Evolutionary conservation across 92 coral and sea anemone genomes (phyloP).

Genomic region (Desmophyllum pertusum): DNA sequence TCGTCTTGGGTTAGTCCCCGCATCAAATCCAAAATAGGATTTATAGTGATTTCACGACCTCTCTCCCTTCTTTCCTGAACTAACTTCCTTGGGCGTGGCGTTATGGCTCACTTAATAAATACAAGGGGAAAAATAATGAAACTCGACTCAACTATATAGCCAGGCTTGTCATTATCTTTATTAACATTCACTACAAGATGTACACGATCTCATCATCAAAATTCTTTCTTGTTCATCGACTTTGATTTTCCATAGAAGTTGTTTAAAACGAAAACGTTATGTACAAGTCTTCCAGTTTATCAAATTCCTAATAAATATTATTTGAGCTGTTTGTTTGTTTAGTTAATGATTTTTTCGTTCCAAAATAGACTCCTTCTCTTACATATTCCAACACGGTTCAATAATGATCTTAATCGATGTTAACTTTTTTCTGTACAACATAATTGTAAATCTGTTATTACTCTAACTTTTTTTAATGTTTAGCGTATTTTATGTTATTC

Average conservation of each 20-base stretch:
- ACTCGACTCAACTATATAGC: neutral
- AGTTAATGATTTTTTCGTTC: neutral
- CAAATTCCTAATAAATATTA: slow-evolving; percentile 12
- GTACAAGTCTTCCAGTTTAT: slow-evolving; percentile 11
- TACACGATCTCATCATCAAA: neutral
- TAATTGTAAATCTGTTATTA: neutral
- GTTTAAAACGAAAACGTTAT: neutral
- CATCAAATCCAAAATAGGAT: too few relatives aligned
- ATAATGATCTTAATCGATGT: neutral
- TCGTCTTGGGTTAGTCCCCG: too few relatives aligned
- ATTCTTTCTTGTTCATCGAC: neutral
- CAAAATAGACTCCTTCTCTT: slow-evolving; percentile 11
- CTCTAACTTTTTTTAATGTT: neutral
- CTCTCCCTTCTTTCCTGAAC: too few relatives aligned
- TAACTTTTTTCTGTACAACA: neutral
- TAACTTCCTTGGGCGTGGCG: too few relatives aligned
- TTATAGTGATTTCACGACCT: too few relatives aligned
- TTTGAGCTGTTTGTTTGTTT: neutral
- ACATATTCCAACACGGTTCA: neutral
- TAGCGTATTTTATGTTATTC: neutral
- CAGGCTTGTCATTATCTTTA: neutral
- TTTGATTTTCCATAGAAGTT: slow-evolving; percentile 22
- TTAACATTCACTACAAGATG: neutral
- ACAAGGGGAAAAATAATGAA: too few relatives aligned
- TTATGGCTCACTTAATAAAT: neutral